Conservation (phyloP, 1,140 invertebrate species). For the Marisa cornuarietis region DNA sequence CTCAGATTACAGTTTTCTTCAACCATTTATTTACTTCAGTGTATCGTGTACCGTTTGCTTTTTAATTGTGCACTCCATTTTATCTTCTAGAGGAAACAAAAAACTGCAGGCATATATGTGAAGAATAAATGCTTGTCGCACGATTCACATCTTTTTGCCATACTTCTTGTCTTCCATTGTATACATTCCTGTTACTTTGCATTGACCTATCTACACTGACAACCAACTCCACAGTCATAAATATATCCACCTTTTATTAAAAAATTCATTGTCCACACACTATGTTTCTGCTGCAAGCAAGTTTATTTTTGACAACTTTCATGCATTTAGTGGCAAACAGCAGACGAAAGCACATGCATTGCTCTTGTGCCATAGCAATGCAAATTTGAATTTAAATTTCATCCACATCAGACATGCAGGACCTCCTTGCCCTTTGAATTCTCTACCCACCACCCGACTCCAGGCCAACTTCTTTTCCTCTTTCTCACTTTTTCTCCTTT, state of each 20-base stretch:
- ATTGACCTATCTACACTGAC: too few relatives aligned
- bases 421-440: slow-evolving; percentile 2
- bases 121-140: too few relatives aligned
- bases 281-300: background rate
- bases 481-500: background rate
- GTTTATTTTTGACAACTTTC: slow-evolving; percentile 13
- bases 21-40: too few relatives aligned
- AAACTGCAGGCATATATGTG: too few relatives aligned
- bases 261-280: too few relatives aligned
- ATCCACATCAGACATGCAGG: slow-evolving; percentile 22
- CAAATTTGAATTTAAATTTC: slow-evolving; percentile 19
- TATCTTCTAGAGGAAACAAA: too few relatives aligned
- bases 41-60: slow-evolving; percentile 1
- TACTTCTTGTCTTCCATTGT: too few relatives aligned
- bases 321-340: slow-evolving; percentile 11
- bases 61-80: background rate
- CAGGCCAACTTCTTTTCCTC: background rate
- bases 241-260: too few relatives aligned
- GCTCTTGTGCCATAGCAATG: slow-evolving; percentile 12
- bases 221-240: too few relatives aligned
- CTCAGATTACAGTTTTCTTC: background rate
- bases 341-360: background rate
- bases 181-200: too few relatives aligned
- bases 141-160: too few relatives aligned
- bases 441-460: background rate